phyloP scores from a whole-genome alignment of 2,888 invertebrate genomes.

The Drosophila bunnanda region DNA sequence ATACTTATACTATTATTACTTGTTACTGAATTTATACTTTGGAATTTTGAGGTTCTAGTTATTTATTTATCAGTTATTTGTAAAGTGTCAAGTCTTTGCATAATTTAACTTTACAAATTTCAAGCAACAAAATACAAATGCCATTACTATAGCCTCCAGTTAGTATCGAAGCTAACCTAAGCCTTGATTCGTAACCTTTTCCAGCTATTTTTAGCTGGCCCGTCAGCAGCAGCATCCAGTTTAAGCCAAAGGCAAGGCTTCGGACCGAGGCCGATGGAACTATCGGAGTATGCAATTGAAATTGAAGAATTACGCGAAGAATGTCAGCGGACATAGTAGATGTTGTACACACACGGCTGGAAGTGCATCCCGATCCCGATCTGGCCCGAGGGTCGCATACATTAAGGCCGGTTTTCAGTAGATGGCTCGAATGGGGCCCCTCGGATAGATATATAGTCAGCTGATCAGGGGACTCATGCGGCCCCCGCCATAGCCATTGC shows the following conservation, averaged over 20 bases:
- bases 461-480: slow-evolving; percentile 72
- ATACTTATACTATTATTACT: not conserved
- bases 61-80: no score
- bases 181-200: slow-evolving; percentile 13
- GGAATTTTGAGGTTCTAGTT: not conserved
- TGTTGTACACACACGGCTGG: slow-evolving; percentile 68
- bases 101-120: not conserved
- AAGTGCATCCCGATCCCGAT: slow-evolving; percentile 41
- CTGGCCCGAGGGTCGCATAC: slow-evolving; percentile 52
- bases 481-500: slow-evolving; percentile 61
- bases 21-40: not conserved
- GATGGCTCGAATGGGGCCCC: slow-evolving; percentile 16
- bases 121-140: not conserved
- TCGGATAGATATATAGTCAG: slow-evolving; percentile 51
- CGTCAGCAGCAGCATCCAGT: slow-evolving; percentile 9
- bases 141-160: not conserved
- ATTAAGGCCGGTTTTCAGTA: slow-evolving; percentile 59
- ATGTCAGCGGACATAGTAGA: slow-evolving; percentile 79
- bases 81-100: not conserved
- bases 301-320: slow-evolving; percentile 83
- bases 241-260: slow-evolving; percentile 4
- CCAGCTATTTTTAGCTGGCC: not conserved
- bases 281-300: slow-evolving; percentile 83
- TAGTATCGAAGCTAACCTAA: not conserved
- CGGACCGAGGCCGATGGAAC: slow-evolving; percentile 43